phyloP scores from a whole-genome alignment of 2,113 vertebrate species.

The Laticauda colubrina region DNA sequence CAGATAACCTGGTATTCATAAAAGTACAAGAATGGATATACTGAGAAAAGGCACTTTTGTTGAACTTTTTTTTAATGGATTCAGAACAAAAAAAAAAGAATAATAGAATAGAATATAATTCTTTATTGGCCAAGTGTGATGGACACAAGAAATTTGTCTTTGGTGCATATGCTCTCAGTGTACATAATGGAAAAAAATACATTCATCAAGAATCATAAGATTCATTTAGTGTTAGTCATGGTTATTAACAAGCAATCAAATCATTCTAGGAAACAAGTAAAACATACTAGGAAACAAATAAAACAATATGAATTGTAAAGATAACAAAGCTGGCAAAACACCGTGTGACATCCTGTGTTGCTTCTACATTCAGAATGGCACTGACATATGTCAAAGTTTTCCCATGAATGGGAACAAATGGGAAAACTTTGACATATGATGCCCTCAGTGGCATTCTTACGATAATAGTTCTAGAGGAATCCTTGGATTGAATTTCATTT shows the following conservation, averaged over 20 bases:
- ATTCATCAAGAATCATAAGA: no score
- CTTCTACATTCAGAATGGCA: neutral
- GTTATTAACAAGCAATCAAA: no score
- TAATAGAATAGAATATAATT: neutral
- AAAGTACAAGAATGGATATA: neutral
- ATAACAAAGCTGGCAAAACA: neutral
- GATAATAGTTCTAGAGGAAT: neutral
- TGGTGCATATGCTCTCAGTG: no score
- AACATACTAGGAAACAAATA: no score
- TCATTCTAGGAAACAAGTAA: no score
- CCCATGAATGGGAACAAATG: neutral
- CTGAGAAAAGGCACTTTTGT: neutral
- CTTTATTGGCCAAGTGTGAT: no score
- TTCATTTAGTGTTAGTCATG: no score
- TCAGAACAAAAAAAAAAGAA: neutral
- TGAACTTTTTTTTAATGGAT: neutral
- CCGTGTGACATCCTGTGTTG: neutral
- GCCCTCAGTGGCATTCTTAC: neutral
- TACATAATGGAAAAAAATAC: no score
- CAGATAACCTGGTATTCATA: neutral
- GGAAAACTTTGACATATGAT: neutral
- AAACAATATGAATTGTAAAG: no score
- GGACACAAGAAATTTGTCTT: no score
- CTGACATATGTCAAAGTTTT: no score
- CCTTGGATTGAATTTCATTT: neutral